Evolutionary conservation across 2,888 invertebrate species (phyloP).

Genomic region (Prenolepis imparis): DNA sequence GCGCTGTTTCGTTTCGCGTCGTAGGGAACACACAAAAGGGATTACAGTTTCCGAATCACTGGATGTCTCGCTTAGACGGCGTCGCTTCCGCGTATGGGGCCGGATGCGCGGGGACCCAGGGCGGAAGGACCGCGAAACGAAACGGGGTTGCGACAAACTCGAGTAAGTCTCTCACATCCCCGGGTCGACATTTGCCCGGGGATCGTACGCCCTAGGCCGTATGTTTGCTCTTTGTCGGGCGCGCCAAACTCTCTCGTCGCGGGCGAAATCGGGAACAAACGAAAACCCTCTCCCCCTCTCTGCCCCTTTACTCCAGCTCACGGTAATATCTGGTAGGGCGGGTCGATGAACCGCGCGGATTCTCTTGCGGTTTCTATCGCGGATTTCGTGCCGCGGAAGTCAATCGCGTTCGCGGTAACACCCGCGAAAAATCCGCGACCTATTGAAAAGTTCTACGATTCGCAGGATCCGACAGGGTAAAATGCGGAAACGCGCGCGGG

Average conservation of each 20-base stretch:
- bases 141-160: constrained; percentile 43
- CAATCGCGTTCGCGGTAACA: constrained; percentile 49
- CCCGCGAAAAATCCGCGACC: constrained; percentile 51
- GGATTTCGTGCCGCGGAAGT: constrained; percentile 51
- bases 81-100: constrained; percentile 44
- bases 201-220: constrained; percentile 49
- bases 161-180: constrained; percentile 37
- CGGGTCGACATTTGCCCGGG: constrained; percentile 42
- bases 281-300: constrained; percentile 11
- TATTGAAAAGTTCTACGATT: constrained; percentile 48
- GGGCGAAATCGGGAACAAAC: constrained; percentile 52
- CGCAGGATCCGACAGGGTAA: constrained; percentile 21
- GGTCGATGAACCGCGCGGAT: constrained; percentile 51
- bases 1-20: constrained; percentile 77
- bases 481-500: constrained; percentile 33
- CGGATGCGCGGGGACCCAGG: constrained; percentile 35
- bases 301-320: background rate
- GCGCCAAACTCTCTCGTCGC: constrained; percentile 49
- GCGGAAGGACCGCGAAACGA: constrained; percentile 41
- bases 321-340: constrained; percentile 44
- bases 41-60: constrained; percentile 81
- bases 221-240: constrained; percentile 53
- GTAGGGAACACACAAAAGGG: constrained; percentile 73
- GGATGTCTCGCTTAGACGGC: constrained; percentile 62
- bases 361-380: constrained; percentile 49